phyloP scores from a whole-genome alignment of 2,797 vertebrate genomes.

The Gallinago nigripennis region DNA sequence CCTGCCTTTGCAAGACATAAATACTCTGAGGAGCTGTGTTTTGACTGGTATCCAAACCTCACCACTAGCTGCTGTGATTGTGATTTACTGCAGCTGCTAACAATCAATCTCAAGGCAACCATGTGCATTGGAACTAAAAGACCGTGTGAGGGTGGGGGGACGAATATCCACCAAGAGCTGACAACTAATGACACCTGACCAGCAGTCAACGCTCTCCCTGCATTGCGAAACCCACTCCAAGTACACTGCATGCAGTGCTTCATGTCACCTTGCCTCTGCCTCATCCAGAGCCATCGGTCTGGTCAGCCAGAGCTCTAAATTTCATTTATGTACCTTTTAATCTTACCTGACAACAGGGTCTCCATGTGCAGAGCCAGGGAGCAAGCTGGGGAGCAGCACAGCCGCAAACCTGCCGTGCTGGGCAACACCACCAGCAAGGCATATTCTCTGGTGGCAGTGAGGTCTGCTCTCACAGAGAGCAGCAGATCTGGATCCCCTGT shows the following conservation, averaged over 20 bases:
- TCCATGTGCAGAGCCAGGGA: rapidly evolving
- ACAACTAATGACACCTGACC: background rate
- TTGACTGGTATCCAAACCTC: slow-evolving; percentile 45
- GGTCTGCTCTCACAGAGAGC: rapidly evolving
- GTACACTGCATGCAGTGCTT: background rate
- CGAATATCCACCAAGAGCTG: background rate
- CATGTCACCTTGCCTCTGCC: background rate
- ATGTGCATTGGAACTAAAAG: background rate
- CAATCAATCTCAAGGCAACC: background rate
- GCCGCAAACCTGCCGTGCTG: background rate
- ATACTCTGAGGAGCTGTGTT: background rate
- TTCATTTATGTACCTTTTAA: background rate
- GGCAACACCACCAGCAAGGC: background rate
- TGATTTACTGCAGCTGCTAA: slow-evolving; percentile 46
- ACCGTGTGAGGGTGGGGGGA: background rate
- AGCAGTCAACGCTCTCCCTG: background rate
- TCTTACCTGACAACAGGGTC: background rate
- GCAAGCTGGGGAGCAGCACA: background rate
- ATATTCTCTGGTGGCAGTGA: background rate
- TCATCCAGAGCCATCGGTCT: background rate
- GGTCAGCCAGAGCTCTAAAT: background rate
- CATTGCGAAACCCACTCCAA: background rate
- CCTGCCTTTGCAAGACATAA: background rate
- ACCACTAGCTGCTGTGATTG: background rate
- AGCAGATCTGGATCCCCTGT: background rate